These are phyloP conservation scores for Lamellibrachia satsuma DNA, from an alignment of 2,888 invertebrate species.

Conservation along the genomic window DNA sequence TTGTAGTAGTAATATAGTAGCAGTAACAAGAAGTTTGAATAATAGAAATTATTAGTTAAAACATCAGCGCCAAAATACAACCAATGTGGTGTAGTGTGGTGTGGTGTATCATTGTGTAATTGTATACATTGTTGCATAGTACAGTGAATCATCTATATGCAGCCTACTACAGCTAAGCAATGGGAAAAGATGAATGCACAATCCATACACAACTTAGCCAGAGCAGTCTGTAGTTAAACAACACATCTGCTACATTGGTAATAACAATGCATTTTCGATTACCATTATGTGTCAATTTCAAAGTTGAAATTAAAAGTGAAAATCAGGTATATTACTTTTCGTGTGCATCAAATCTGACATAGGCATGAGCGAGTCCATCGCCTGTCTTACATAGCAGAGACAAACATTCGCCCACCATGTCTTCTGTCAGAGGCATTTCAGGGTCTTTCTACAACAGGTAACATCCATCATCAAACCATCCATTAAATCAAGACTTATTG, in stretches of 20 bases:
- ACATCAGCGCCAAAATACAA: no score
- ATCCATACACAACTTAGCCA: no score
- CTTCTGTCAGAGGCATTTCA: slow-evolving; percentile 57
- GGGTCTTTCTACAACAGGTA: slow-evolving; percentile 40
- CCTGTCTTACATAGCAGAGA: slow-evolving; percentile 65
- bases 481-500: not conserved
- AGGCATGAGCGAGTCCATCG: slow-evolving; percentile 64
- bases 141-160: no score
- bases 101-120: no score
- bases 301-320: not conserved
- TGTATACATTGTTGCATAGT: no score
- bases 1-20: no score
- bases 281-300: not conserved
- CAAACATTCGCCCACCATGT: slow-evolving; percentile 50
- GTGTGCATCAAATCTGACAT: slow-evolving; percentile 60
- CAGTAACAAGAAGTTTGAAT: no score
- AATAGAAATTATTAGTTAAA: no score
- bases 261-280: not conserved
- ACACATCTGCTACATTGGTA: not conserved
- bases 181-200: no score
- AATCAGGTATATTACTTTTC: slow-evolving; percentile 52
- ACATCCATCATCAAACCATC: not conserved
- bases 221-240: no score
- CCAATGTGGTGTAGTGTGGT: no score
- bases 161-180: no score